Evolutionary conservation across 1,140 invertebrate species (phyloP).

Genomic region (Bombus breviceps): DNA sequence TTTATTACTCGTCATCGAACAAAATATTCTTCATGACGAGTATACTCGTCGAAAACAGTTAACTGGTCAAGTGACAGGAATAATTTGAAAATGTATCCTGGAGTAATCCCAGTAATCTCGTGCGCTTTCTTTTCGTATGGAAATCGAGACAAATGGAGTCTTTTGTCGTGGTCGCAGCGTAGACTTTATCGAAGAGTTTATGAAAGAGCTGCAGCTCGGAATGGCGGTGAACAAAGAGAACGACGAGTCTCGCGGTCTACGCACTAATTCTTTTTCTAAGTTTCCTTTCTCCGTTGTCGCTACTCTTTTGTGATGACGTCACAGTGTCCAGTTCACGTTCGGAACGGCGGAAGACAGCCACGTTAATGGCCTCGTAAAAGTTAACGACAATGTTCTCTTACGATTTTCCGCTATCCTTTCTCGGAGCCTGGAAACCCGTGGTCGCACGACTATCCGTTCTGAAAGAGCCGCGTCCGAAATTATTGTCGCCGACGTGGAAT

Average conservation of each 20-base stretch:
- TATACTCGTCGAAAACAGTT: too few species aligned
- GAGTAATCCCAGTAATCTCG: too few species aligned
- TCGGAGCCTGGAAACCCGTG: constrained; percentile 5
- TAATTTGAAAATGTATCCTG: background rate
- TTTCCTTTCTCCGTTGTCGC: constrained; percentile 58
- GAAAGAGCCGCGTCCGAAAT: constrained; percentile 72
- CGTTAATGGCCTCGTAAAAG: constrained; percentile 83
- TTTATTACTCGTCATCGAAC: too few species aligned
- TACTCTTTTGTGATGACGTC: constrained; percentile 75
- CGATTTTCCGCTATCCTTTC: constrained; percentile 72
- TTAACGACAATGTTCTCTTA: constrained; percentile 82
- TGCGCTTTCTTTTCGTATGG: constrained; percentile 20
- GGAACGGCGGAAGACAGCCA: constrained; percentile 76
- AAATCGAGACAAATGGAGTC: constrained; percentile 5
- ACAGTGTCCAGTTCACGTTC: constrained; percentile 73
- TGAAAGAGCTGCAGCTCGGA: background rate
- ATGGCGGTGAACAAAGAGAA: background rate
- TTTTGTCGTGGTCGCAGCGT: constrained; percentile 29
- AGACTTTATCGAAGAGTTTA: constrained; percentile 48
- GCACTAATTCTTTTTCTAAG: constrained; percentile 73
- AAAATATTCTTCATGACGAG: too few species aligned
- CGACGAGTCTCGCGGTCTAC: constrained; percentile 42
- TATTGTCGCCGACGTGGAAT: constrained; percentile 79
- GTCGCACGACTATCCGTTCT: constrained; percentile 49
- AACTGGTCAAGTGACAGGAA: too few species aligned